phyloP scores from a whole-genome alignment of 1,140 invertebrate genomes.

The Hyles euphorbiae region DNA sequence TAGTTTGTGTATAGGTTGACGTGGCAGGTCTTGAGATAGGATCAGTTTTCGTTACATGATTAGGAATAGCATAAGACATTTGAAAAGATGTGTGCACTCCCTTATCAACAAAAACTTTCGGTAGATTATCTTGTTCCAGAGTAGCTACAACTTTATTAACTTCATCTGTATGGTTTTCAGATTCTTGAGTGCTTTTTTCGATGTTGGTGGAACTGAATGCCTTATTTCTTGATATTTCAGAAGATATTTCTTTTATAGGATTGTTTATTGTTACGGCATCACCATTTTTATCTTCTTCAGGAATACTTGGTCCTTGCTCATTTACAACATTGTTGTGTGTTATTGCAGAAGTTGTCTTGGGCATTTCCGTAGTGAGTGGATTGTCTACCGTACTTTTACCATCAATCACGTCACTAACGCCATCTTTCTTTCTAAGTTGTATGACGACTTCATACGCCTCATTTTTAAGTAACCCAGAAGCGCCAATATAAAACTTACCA shows the following conservation, averaged over 20 bases:
- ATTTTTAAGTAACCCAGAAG: conserved; percentile 55
- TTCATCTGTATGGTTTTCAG: not conserved
- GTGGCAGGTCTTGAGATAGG: conserved; percentile 33
- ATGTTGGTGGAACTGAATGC: not conserved
- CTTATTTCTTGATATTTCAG: too few relatives aligned
- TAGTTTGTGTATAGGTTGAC: conserved; percentile 58
- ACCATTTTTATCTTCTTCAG: not conserved
- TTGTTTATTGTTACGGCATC: too few relatives aligned
- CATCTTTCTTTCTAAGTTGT: conserved; percentile 59
- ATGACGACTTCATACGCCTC: conserved; percentile 65
- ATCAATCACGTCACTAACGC: not conserved
- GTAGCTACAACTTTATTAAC: not conserved
- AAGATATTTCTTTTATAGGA: too few relatives aligned
- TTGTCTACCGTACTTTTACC: conserved; percentile 14
- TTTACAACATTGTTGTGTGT: conserved; percentile 3
- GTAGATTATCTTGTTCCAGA: not conserved
- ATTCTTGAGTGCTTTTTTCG: too few relatives aligned
- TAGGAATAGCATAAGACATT: conserved; percentile 27
- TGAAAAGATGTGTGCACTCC: conserved; percentile 36
- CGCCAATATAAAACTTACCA: conserved; percentile 61
- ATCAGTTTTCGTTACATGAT: conserved; percentile 27
- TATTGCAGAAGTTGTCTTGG: too few relatives aligned
- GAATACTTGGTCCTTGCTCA: not conserved
- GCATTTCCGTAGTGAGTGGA: not conserved
- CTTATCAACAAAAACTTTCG: conserved; percentile 31